Evolutionary conservation across 2,888 invertebrate genomes (phyloP).

Genomic region (Sisyra terminalis): DNA sequence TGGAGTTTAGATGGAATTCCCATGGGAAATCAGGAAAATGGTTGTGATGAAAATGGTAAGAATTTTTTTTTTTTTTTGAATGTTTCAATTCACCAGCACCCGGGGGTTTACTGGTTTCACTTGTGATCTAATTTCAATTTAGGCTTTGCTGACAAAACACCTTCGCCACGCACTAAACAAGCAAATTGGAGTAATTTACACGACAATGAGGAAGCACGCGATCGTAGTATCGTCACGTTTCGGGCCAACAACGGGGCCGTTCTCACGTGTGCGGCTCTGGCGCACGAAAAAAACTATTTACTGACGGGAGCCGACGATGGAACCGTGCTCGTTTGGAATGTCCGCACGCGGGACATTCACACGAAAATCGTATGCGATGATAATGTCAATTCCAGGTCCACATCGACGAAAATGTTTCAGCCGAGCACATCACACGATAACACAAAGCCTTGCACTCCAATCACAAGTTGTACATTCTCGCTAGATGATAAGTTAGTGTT

Average conservation of each 20-base stretch:
- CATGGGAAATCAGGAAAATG: constrained; percentile 12
- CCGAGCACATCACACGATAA: too few relatives aligned
- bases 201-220: constrained; percentile 16
- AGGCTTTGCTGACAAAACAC: constrained; percentile 12
- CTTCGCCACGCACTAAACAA: constrained; percentile 23
- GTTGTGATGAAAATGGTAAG: constrained; percentile 17
- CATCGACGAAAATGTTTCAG: too few relatives aligned
- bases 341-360: neutral
- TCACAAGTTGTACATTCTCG: constrained; percentile 16
- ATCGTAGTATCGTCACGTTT: constrained; percentile 12
- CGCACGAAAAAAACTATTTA: constrained; percentile 12
- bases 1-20: constrained; percentile 31
- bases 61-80: constrained; percentile 1
- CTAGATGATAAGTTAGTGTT: constrained; percentile 15
- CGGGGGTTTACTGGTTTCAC: neutral
- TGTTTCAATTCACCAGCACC: neutral
- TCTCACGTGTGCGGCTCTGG: constrained; percentile 11
- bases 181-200: constrained; percentile 20
- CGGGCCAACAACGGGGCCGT: constrained; percentile 8
- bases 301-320: constrained; percentile 15
- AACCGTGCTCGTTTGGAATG: constrained; percentile 14
- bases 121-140: neutral
- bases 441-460: constrained; percentile 1
- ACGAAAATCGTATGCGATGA: neutral
- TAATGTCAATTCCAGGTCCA: constrained; percentile 7